Base-by-base conservation (phyloP, 1,140 invertebrate species). In the Cydia amplana region DNA sequence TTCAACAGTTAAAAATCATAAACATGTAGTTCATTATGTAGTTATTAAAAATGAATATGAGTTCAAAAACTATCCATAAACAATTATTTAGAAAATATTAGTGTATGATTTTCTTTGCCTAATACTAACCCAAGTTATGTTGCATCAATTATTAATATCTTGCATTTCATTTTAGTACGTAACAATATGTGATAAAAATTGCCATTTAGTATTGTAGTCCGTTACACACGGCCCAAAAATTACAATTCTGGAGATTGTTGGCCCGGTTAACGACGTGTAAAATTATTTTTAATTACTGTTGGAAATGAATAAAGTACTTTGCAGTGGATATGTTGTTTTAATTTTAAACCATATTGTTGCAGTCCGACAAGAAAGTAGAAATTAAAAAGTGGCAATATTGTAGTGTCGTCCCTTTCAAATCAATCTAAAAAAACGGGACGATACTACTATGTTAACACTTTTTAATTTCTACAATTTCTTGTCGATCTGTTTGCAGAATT, bases 151-250 rank as follows among this genome's bases (percentile, higher is more conserved):
- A 28, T 32, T 67, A 67, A 67, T 20, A 67, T 16, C 46, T 16
- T 67, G 64, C 64, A 67, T 67, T 67, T 67, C 64, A 67, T 55
- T 6, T 12, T 67, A 67, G 64, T n/a, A 67, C 28, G 64, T 67
- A 67, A 67, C 16, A 6, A 32, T 67, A 40, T 83, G 82, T 83
- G 82, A 83, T 83, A 83, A 74, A 72, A 78, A 78, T 75, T 76
- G 82, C 82, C 82, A 83, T 83, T 76, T 79, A 81, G 79, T 83
- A 83, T 83, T 83, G 32, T 79, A 78, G 43, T 23, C 80, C 75
- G 77, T 80, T 78, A 25, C 60, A 18, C 3, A 18, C n/a, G n/a
- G 51, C 6, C 51, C 51, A 20, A 55, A n/a, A 55, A 55, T 55
- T 55, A 2, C 4, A 3, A n/a, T 55, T 20, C n/a, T 55, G n/a